These are phyloP conservation scores for Drosophila tristis DNA, from an alignment of 1,140 invertebrate genomes.

Conservation along the genomic window DNA sequence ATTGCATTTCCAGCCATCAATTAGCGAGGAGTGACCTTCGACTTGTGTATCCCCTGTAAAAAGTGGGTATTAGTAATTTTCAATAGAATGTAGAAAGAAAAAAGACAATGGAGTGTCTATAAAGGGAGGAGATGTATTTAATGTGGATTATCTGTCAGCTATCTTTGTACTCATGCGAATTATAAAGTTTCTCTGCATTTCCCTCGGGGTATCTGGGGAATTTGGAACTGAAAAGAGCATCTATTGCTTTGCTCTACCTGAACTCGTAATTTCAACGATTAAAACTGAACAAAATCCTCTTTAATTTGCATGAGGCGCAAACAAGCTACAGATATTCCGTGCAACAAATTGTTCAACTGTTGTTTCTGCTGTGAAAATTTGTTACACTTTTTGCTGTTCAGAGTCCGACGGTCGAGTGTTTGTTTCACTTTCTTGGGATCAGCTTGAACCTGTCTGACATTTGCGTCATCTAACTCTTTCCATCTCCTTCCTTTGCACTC, in stretches of 20 bases:
- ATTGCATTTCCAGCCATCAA: conserved; percentile 41
- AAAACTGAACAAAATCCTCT: neutral
- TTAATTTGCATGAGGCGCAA: conserved; percentile 34
- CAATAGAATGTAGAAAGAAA: too few relatives aligned
- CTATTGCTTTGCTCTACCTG: neutral
- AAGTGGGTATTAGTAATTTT: too few relatives aligned
- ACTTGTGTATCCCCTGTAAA: neutral
- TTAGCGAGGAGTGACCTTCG: conserved; percentile 44
- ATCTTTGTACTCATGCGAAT: too few relatives aligned
- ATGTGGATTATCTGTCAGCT: too few relatives aligned
- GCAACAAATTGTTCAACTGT: conserved; percentile 15
- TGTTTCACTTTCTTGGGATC: conserved; percentile 31
- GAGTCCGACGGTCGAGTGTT: neutral
- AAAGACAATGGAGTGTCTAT: too few relatives aligned
- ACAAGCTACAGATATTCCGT: conserved; percentile 11
- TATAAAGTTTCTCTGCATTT: neutral
- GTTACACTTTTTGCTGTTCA: conserved; percentile 29
- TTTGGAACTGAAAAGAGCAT: neutral
- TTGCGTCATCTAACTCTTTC: conserved; percentile 1
- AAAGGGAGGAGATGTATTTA: too few relatives aligned
- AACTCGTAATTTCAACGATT: too few relatives aligned
- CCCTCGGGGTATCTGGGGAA: neutral
- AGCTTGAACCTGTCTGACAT: conserved; percentile 36
- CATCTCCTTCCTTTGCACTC: conserved; percentile 1
- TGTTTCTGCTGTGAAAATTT: conserved; percentile 37